A percentile compares a stretch with the other conserved stretches of the same genome.
Evolutionary conservation across 1,140 invertebrate genomes (phyloP).

Genomic region (Linepithema humile): DNA sequence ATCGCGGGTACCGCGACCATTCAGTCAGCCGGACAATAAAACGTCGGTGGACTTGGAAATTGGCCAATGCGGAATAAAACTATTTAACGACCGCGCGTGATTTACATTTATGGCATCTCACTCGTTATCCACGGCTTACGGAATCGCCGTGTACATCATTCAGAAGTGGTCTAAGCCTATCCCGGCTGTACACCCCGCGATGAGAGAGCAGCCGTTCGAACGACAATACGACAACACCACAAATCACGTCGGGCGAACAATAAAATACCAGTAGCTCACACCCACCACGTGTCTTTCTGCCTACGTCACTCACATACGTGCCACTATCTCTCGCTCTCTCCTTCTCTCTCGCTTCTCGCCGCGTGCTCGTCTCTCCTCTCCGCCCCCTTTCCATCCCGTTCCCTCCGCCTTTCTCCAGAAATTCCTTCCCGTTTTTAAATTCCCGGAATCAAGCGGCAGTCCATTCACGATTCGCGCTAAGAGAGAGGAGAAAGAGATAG

Average conservation of each 20-base stretch:
- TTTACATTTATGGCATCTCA: slow-evolving; percentile 47
- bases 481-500: not conserved
- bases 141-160: slow-evolving; percentile 53
- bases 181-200: slow-evolving; percentile 39
- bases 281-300: slow-evolving; percentile 69
- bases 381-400: not conserved
- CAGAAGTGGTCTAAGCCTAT: slow-evolving; percentile 49
- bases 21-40: slow-evolving; percentile 10
- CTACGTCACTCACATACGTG: slow-evolving; percentile 48
- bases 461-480: slow-evolving; percentile 66
- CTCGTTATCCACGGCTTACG: slow-evolving; percentile 50
- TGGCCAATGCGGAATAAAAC: slow-evolving; percentile 47
- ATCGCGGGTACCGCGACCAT: slow-evolving; percentile 3
- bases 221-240: slow-evolving; percentile 70
- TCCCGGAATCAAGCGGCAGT: slow-evolving; percentile 72
- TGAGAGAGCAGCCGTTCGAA: slow-evolving; percentile 42
- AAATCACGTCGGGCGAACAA: slow-evolving; percentile 71
- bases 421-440: slow-evolving; percentile 77
- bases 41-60: slow-evolving; percentile 24
- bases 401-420: slow-evolving; percentile 62
- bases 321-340: slow-evolving; percentile 1
- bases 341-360: not conserved
- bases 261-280: slow-evolving; percentile 74
- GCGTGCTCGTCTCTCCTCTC: not conserved
- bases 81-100: slow-evolving; percentile 27